Percentiles rank a stretch among this genome's conserved stretches.
Conservation (phyloP, 30 jellyfish, hydroid and myxozoan genomes). For the Mastigias papua region DNA sequence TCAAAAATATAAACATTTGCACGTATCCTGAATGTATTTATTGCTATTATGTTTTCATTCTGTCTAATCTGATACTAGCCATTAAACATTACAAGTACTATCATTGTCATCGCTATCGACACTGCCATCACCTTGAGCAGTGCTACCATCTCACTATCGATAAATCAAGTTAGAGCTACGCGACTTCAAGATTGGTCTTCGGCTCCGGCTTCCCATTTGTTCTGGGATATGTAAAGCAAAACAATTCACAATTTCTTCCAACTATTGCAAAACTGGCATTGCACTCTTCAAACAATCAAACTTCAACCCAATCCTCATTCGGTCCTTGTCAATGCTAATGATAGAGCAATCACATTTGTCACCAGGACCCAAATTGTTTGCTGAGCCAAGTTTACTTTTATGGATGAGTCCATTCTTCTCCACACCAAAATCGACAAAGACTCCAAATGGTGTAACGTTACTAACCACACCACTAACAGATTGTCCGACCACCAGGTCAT, state of each 20-base stretch:
- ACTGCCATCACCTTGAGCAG: too few species aligned
- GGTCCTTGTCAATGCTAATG: conserved; percentile 41
- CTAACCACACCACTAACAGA: conserved; percentile 80
- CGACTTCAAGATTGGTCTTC: too few species aligned
- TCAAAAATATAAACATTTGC: too few species aligned
- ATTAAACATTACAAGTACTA: too few species aligned
- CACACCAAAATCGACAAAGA: conserved; percentile 87
- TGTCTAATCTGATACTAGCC: too few species aligned
- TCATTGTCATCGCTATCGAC: too few species aligned
- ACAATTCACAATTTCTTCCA: not conserved
- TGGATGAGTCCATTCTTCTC: conserved; percentile 74
- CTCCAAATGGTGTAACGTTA: conserved; percentile 93
- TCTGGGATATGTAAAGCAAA: too few species aligned
- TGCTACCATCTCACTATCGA: too few species aligned
- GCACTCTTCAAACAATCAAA: not conserved
- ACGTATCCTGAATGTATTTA: too few species aligned
- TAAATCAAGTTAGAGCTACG: too few species aligned
- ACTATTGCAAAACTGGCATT: conserved; percentile 18
- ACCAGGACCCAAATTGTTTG: conserved; percentile 84
- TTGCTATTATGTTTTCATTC: too few species aligned
- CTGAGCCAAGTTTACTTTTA: conserved; percentile 47
- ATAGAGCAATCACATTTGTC: conserved; percentile 91
- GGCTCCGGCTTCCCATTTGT: too few species aligned
- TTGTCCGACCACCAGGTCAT: conserved; percentile 63
- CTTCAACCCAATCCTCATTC: conserved; percentile 68